Base-by-base conservation (phyloP, 2,113 vertebrate genomes). In the Leucopsar rothschildi region DNA sequence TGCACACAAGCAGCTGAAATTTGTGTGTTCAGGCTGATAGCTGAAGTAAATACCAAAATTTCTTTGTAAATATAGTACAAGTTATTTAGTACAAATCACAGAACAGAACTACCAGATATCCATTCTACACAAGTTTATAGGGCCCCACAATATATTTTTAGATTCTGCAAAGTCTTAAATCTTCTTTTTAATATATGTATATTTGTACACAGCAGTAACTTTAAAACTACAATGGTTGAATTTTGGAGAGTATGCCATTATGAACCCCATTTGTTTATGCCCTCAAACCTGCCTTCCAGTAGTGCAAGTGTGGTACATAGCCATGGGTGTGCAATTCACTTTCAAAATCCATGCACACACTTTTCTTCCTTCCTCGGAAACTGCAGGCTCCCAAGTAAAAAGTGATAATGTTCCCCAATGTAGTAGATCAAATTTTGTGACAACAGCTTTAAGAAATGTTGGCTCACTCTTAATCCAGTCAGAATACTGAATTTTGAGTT, bases 281-380 rank as follows among this genome's bases (percentile, higher is more conserved):
- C 37, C 59, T 73, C 35, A 78, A 53, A 66, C 12, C 24, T 15
- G 6, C 13, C 44, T 66, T 42, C 45, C 59, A 77, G 22, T 3
- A 39, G 24, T 68, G 65, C 18, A 65, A 70, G 22, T 12, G 7
- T 24, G 31, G 11, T 19, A 14, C 21, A 16, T 23, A 29, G 5
- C 7, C 5, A 0, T 11, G 9, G 27, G 5, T 33, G 37, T 5
- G n/a, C 3, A 7, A 55, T 42, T 45, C 10, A 13, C 7, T 60
- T 57, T 37, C 40, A 50, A 82, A 77, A 22, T 27, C n/a, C 18
- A 2, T 12, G 39, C 29, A 28, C 10, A 21, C 0, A 0, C 6
- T 4, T 2, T 15, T 49, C 5, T 22, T 66, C 53, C 3, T 11
- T 39, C 28, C 71, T 47, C 59, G 37, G 25, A 64, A 52, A 15